Evolutionary conservation across 2,888 invertebrate genomes (phyloP).

Genomic region (Scelioninae gen. 1): DNA sequence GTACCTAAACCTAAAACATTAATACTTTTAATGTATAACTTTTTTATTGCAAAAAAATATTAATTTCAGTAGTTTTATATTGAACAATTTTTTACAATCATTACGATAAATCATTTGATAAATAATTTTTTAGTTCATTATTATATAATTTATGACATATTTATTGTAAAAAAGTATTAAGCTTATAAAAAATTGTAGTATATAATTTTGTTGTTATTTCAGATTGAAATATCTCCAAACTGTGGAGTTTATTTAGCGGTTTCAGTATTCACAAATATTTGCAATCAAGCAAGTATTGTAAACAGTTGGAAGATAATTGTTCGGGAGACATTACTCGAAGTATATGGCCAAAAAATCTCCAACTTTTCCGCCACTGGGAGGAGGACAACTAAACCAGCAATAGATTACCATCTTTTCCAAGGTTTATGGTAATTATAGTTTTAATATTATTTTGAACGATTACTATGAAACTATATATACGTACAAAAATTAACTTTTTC

Average conservation of each 20-base stretch:
- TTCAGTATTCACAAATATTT: neutral
- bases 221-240: neutral
- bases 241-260: neutral
- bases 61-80: too few relatives aligned
- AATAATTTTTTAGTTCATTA: neutral
- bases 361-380: neutral
- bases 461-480: too few relatives aligned
- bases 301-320: neutral
- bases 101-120: too few relatives aligned
- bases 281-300: neutral
- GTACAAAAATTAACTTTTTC: too few relatives aligned
- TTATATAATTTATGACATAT: neutral
- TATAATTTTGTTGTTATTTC: neutral
- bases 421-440: neutral
- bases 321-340: neutral
- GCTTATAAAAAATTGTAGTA: too few relatives aligned
- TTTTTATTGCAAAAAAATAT: too few relatives aligned
- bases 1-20: too few relatives aligned
- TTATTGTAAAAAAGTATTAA: too few relatives aligned
- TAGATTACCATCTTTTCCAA: neutral
- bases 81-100: too few relatives aligned
- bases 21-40: too few relatives aligned
- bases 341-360: neutral
- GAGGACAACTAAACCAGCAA: neutral
- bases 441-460: too few relatives aligned